These are phyloP conservation scores for Heterotis niloticus DNA, from an alignment of 2,113 vertebrate genomes.

Conservation along the genomic window DNA sequence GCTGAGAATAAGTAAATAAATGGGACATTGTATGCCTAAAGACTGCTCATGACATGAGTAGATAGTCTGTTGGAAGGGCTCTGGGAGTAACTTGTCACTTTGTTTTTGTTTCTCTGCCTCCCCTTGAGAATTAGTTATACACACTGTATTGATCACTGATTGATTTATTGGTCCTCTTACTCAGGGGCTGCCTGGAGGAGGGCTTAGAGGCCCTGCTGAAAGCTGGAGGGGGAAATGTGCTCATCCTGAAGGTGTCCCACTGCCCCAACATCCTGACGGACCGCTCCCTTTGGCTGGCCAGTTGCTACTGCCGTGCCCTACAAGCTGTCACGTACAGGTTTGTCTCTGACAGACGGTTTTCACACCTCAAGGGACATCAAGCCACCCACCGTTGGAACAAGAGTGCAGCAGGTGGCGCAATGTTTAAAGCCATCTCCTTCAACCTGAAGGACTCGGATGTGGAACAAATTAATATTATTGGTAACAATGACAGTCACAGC, in stretches of 20 bases:
- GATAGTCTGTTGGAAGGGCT: too few species aligned
- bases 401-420: not conserved
- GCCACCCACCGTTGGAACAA: not conserved
- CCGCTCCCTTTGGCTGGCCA: slow-evolving; percentile 86
- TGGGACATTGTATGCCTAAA: too few species aligned
- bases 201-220: slow-evolving; percentile 85
- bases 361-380: not conserved
- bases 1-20: too few species aligned
- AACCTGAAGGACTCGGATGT: too few species aligned
- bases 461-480: too few species aligned
- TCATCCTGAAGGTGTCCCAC: slow-evolving; percentile 78
- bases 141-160: too few species aligned
- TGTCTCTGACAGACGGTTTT: slow-evolving; percentile 14
- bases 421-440: too few species aligned
- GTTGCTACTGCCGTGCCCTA: slow-evolving; percentile 87
- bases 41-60: too few species aligned
- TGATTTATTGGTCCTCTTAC: not conserved
- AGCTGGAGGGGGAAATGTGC: slow-evolving; percentile 79
- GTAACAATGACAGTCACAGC: not conserved
- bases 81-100: too few species aligned
- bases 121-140: too few species aligned
- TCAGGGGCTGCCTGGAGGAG: slow-evolving; percentile 78
- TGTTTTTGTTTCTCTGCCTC: too few species aligned
- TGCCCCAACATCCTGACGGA: slow-evolving; percentile 89
- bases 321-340: slow-evolving; percentile 84